Evolutionary conservation across 2,888 invertebrate genomes (phyloP).

Genomic region (Dione juno): DNA sequence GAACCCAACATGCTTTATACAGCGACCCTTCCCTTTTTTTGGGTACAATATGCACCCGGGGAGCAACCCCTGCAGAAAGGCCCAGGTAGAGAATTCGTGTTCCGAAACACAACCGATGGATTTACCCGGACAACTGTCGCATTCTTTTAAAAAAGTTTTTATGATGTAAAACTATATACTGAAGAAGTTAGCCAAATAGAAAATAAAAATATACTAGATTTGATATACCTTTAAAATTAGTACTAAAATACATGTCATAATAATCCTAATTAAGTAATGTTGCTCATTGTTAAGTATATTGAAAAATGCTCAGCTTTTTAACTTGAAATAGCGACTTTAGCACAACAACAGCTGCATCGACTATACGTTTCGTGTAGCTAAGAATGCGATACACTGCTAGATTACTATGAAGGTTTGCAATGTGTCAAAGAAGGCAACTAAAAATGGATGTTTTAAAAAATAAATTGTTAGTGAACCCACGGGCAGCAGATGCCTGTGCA

Average conservation of each 20-base stretch:
- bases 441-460: slow-evolving; percentile 58
- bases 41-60: slow-evolving; percentile 69
- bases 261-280: neutral
- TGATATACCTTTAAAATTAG: neutral
- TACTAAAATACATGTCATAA: neutral
- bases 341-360: slow-evolving; percentile 35
- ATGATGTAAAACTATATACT: slow-evolving; percentile 48
- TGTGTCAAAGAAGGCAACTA: slow-evolving; percentile 52
- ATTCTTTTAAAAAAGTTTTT: slow-evolving; percentile 58
- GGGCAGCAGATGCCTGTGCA: slow-evolving; percentile 77
- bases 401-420: slow-evolving; percentile 54
- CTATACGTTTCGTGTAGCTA: slow-evolving; percentile 46
- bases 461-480: slow-evolving; percentile 64
- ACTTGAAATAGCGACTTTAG: neutral
- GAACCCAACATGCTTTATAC: slow-evolving; percentile 57
- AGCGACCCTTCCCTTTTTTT: slow-evolving; percentile 78
- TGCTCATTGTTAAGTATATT: neutral
- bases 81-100: slow-evolving; percentile 73
- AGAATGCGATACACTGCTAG: slow-evolving; percentile 60
- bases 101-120: slow-evolving; percentile 60
- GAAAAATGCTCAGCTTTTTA: too few species aligned
- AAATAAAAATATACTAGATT: neutral
- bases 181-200: slow-evolving; percentile 18
- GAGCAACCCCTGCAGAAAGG: slow-evolving; percentile 65
- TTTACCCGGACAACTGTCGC: slow-evolving; percentile 59